Percentiles rank a stretch among this genome's conserved stretches.
Conservation (phyloP, 2,888 invertebrate genomes). For the Nesidiocoris tenuis region DNA sequence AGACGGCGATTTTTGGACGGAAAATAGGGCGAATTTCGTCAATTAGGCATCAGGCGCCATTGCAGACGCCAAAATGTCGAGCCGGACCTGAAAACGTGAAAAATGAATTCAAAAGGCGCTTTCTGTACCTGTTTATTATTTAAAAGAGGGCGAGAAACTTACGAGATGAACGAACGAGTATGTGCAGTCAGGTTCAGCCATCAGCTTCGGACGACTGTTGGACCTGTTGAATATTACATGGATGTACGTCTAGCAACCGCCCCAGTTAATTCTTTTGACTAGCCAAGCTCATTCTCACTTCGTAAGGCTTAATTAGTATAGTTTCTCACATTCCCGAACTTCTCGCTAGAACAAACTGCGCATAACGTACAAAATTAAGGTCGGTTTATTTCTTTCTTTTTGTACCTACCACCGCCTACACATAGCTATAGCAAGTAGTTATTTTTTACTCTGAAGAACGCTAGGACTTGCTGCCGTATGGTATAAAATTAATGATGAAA, state of each 20-base stretch:
- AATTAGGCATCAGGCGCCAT: no score
- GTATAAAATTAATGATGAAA: no score
- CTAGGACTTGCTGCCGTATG: no score
- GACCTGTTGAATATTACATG: neutral
- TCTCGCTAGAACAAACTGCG: no score
- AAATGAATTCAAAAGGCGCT: neutral
- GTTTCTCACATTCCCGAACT: neutral
- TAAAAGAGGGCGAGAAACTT: neutral
- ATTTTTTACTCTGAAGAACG: no score
- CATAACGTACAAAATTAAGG: no score
- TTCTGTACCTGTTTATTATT: neutral
- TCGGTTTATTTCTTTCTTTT: no score
- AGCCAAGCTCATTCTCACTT: conserved; percentile 22
- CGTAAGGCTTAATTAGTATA: conserved; percentile 35
- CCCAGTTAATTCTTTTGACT: conserved; percentile 18
- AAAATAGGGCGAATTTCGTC: no score
- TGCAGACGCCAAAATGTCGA: neutral
- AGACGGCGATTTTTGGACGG: no score
- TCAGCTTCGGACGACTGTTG: neutral
- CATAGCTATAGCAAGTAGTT: no score
- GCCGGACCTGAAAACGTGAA: neutral
- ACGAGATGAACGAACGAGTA: neutral
- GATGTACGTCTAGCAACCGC: neutral
- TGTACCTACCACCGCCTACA: no score
- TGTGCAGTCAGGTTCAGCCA: neutral